These are phyloP conservation scores for Spisula solida DNA, from an alignment of 2,888 invertebrate species.

Conservation along the genomic window DNA sequence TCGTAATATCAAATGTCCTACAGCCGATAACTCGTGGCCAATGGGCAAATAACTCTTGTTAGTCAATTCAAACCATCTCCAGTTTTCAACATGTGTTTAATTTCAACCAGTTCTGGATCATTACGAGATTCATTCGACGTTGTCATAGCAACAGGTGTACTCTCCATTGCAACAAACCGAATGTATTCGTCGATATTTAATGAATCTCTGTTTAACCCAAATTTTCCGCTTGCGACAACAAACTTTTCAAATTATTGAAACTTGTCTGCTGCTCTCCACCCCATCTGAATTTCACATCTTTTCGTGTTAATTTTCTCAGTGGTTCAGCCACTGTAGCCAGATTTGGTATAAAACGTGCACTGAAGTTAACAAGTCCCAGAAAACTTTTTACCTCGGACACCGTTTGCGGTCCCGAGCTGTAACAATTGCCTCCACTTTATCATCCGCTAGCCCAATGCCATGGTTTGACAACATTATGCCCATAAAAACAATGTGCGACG, in stretches of 20 bases:
- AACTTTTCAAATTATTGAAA: slow-evolving; percentile 46
- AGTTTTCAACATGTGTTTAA: neutral
- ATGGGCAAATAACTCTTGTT: slow-evolving; percentile 57
- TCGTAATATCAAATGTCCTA: slow-evolving; percentile 66
- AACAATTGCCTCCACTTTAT: neutral
- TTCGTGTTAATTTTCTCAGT: slow-evolving; percentile 69
- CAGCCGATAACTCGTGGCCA: slow-evolving; percentile 55
- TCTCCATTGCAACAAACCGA: slow-evolving; percentile 27
- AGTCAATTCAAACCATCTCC: slow-evolving; percentile 50
- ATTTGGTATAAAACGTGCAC: slow-evolving; percentile 74
- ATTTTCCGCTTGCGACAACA: slow-evolving; percentile 40
- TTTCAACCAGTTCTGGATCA: slow-evolving; percentile 6
- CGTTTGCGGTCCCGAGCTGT: slow-evolving; percentile 50
- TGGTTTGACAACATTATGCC: slow-evolving; percentile 59
- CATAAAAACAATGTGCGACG: slow-evolving; percentile 60
- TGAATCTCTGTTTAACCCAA: neutral
- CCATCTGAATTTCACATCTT: slow-evolving; percentile 26
- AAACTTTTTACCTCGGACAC: slow-evolving; percentile 73
- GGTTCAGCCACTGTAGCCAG: slow-evolving; percentile 74
- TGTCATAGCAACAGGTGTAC: slow-evolving; percentile 43
- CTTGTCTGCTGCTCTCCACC: neutral
- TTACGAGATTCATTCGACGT: neutral
- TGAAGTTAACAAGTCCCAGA: slow-evolving; percentile 75
- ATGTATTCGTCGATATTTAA: slow-evolving; percentile 47
- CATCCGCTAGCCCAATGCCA: neutral